These are phyloP conservation scores for Arge pagana DNA, from an alignment of 2,888 invertebrate species.

Conservation along the genomic window DNA sequence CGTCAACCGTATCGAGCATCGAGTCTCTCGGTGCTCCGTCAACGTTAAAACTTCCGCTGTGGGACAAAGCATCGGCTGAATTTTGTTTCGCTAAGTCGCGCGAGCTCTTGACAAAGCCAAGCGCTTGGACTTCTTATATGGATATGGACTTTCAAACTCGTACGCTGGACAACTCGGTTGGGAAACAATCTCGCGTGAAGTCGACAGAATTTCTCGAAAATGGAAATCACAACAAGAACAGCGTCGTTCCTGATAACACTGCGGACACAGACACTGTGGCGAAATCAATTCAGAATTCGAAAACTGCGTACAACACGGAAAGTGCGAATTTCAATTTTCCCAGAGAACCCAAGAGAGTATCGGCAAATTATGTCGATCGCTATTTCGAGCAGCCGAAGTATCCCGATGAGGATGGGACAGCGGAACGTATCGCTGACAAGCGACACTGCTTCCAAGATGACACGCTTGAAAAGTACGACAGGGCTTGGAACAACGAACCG, in stretches of 20 bases:
- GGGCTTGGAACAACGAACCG: conserved; percentile 47
- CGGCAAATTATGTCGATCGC: conserved; percentile 53
- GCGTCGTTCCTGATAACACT: conserved; percentile 31
- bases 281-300: conserved; percentile 43
- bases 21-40: conserved; percentile 58
- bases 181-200: conserved; percentile 47
- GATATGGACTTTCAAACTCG: conserved; percentile 50
- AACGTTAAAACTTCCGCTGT: conserved; percentile 65
- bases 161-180: conserved; percentile 44
- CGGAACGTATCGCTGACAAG: conserved; percentile 36
- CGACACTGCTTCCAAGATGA: conserved; percentile 36
- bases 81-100: conserved; percentile 75
- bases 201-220: conserved; percentile 52
- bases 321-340: conserved; percentile 43
- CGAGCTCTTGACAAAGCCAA: conserved; percentile 68
- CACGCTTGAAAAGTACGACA: conserved; percentile 38
- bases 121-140: conserved; percentile 53
- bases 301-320: conserved; percentile 37
- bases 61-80: conserved; percentile 76
- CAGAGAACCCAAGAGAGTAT: conserved; percentile 47
- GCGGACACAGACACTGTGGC: conserved; percentile 28
- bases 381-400: conserved; percentile 54
- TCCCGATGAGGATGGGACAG: conserved; percentile 42
- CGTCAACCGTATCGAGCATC: conserved; percentile 58
- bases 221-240: conserved; percentile 34